Conservation (phyloP, 2,797 vertebrate species). For the Craterocephalus amniculus region DNA sequence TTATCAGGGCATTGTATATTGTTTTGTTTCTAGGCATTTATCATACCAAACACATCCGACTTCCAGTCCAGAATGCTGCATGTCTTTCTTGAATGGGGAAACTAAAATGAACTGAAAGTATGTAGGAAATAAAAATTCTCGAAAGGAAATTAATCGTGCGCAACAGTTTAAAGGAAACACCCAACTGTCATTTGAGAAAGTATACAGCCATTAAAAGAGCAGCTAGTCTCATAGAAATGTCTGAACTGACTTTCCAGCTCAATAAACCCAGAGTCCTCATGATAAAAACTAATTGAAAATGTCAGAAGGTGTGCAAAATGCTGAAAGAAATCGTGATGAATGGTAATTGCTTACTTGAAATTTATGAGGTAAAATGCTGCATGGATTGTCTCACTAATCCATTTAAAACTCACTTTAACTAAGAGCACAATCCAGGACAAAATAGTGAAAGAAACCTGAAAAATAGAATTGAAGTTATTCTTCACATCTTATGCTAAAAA, state of each 20-base stretch:
- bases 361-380: conserved; percentile 65
- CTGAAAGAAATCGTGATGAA: conserved; percentile 65
- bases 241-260: conserved; percentile 55
- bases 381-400: conserved; percentile 51
- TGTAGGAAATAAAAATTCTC: conserved; percentile 28
- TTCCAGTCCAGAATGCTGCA: conserved; percentile 13
- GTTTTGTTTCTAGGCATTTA: conserved; percentile 2
- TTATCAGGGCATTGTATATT: not conserved
- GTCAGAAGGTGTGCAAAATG: conserved; percentile 64
- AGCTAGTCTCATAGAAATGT: conserved; percentile 39
- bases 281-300: conserved; percentile 75
- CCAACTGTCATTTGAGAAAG: conserved; percentile 54
- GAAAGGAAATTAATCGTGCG: conserved; percentile 20
- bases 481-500: conserved; percentile 18
- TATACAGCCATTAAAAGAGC: conserved; percentile 36
- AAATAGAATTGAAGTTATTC: conserved; percentile 24
- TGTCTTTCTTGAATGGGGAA: conserved; percentile 17
- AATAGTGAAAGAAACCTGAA: conserved; percentile 33
- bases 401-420: conserved; percentile 63
- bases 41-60: conserved; percentile 27
- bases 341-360: conserved; percentile 49
- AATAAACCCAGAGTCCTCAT: conserved; percentile 69
- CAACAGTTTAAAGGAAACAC: conserved; percentile 36
- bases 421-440: conserved; percentile 36
- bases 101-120: conserved; percentile 44